A percentile compares a stretch with the other conserved stretches of the same genome.
phyloP scores from a whole-genome alignment of 2,797 vertebrate species.

The Anisognathus igniventris region DNA sequence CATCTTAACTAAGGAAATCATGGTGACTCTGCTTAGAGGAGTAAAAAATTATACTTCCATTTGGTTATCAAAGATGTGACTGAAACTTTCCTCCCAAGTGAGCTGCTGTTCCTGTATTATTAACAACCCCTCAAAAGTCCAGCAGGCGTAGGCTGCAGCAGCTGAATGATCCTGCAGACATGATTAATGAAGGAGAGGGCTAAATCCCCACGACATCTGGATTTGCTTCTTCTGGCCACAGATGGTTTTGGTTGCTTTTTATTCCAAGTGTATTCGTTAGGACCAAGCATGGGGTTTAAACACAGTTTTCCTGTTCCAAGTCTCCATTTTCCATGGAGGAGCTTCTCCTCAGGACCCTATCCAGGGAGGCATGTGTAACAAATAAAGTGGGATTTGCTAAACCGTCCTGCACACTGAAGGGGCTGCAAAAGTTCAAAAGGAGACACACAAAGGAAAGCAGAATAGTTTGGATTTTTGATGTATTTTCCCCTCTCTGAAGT shows the following conservation, averaged over 20 bases:
- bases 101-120: neutral
- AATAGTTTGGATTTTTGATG: neutral
- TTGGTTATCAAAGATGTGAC: neutral
- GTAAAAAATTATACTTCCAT: neutral
- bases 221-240: slow-evolving; percentile 47
- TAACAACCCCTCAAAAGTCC: neutral
- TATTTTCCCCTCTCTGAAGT: neutral
- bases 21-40: neutral
- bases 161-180: slow-evolving; percentile 6
- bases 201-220: slow-evolving; percentile 27
- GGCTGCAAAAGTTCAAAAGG: slow-evolving; percentile 19
- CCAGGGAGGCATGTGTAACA: neutral
- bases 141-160: neutral
- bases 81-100: neutral
- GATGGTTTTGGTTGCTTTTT: slow-evolving; percentile 44
- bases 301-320: slow-evolving; percentile 39
- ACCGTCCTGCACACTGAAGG: neutral
- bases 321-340: slow-evolving; percentile 8
- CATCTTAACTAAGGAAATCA: neutral
- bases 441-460: neutral
- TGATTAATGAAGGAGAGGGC: slow-evolving; percentile 8
- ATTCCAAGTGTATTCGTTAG: slow-evolving; percentile 4
- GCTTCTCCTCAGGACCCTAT: neutral
- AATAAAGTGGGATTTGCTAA: slow-evolving; percentile 17
- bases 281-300: slow-evolving; percentile 18